Base-by-base conservation (phyloP, 2,888 invertebrate genomes). In the Podotricha telesiphe region DNA sequence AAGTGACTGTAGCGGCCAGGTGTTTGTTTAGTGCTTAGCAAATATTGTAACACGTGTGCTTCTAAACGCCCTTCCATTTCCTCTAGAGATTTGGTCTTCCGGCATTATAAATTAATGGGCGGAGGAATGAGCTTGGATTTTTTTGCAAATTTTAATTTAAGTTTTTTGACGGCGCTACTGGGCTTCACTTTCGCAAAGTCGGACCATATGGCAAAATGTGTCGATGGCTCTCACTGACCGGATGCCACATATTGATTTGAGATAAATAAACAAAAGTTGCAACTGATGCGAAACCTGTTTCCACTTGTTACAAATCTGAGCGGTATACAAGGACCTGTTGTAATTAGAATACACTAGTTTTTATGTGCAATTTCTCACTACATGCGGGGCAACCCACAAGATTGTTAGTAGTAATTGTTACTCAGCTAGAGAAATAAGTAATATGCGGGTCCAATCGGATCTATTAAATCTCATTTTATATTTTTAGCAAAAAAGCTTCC, bases 21-120 rank as follows among this genome's bases (percentile, higher is more conserved):
- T 90, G 91, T 89, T 90, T 88, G 86, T 82, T 83, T 79, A 83
- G 82, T 84, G 85, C 86, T 87, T 83, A 85, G 91, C 89, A 93
- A 93, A 93, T 92, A 93, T 93, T 93, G 88, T 91, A 91, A 91
- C 93, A 92, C 93, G 92, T 93, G 93, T 91, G 91, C 87, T 74
- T 77, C 78, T 50, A 19, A 78, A 79, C 83, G 86, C 88, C 87
- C 88, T 86, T 87, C 87, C 89, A 89, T 90, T 91, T 92, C 92
- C 91, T 91, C 88, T 90, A 83, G 86, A 91, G 91, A 91, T 92
- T 91, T 91, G 85, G 89, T 91, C 92, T 93, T 93, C 93, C 93
- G 93, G 91, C 85, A 85, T 82, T 85, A 87, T 86, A 90, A 89
- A 90, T 91, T 91, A 89, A 89, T 88, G 85, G 86, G 76, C 83